Percentiles rank a stretch among this genome's conserved stretches.
Conservation (phyloP, 2,888 invertebrate species). For the Mechanitis messenoides region DNA sequence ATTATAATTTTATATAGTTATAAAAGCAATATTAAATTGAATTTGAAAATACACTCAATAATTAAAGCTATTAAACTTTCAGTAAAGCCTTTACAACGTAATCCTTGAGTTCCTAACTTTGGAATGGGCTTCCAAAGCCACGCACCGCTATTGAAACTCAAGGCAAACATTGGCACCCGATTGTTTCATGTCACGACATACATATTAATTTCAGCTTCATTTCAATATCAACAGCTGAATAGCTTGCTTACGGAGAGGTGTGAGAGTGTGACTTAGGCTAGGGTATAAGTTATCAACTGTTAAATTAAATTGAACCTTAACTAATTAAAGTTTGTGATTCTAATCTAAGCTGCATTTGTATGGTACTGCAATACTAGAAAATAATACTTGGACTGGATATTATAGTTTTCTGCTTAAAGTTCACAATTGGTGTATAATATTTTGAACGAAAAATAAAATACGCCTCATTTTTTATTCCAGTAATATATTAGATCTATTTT, state of each 20-base stretch:
- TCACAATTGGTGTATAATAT: no score
- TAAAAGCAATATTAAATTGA: not conserved
- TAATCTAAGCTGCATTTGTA: no score
- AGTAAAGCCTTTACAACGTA: conserved; percentile 20
- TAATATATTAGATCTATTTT: no score
- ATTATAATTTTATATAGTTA: not conserved
- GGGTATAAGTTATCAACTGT: conserved; percentile 27
- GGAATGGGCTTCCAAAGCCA: conserved; percentile 13
- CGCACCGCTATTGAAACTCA: conserved; percentile 42
- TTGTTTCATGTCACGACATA: conserved; percentile 51
- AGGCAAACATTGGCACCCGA: conserved; percentile 47
- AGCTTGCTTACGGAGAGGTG: conserved; percentile 35
- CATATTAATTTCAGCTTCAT: conserved; percentile 66
- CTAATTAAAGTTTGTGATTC: no score
- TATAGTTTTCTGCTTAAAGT: no score
- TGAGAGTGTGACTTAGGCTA: conserved; percentile 31
- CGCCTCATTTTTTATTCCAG: no score
- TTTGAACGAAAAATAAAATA: no score
- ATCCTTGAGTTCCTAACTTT: conserved; percentile 20
- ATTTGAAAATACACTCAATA: conserved; percentile 2
- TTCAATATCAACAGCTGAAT: conserved; percentile 59
- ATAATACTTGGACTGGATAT: no score
- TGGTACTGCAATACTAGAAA: no score
- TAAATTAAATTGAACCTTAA: not conserved
- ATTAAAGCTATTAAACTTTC: conserved; percentile 16